phyloP scores from a whole-genome alignment of 2,888 invertebrate genomes.

The Acronicta psi region DNA sequence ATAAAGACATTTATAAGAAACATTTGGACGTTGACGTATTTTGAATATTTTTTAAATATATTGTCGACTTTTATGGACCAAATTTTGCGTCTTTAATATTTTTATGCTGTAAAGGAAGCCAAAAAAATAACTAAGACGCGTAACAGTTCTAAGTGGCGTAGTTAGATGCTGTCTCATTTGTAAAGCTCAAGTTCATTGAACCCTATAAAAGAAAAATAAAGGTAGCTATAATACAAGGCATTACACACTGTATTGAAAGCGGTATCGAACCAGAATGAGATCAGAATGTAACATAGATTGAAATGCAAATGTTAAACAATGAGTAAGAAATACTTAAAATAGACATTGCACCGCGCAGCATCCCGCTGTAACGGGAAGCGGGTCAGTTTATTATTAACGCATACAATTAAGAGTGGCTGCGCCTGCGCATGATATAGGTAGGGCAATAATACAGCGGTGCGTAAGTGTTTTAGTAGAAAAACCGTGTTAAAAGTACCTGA shows the following conservation, averaged over 20 bases:
- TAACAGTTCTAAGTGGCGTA: no score
- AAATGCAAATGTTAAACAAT: slow-evolving; percentile 59
- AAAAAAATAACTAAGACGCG: no score
- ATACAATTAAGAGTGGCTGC: slow-evolving; percentile 54
- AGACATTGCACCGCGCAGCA: slow-evolving; percentile 59
- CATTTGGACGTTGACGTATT: slow-evolving; percentile 3
- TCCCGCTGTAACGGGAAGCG: slow-evolving; percentile 52
- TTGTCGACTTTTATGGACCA: no score
- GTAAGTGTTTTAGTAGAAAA: not conserved
- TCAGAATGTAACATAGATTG: slow-evolving; percentile 24
- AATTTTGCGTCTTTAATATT: no score
- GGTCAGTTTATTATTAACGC: slow-evolving; percentile 59
- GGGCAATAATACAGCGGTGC: slow-evolving; percentile 35
- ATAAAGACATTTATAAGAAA: slow-evolving; percentile 2
- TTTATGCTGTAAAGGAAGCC: no score
- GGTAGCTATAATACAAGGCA: not conserved
- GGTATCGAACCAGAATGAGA: slow-evolving; percentile 22
- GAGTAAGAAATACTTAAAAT: slow-evolving; percentile 68
- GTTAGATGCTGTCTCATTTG: no score
- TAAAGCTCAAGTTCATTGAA: no score
- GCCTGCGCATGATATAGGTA: slow-evolving; percentile 20
- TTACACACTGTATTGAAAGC: slow-evolving; percentile 1
- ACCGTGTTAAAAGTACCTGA: no score
- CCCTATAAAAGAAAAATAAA: not conserved
- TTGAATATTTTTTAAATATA: not conserved